Evolutionary conservation across 2,888 invertebrate genomes (phyloP).

Genomic region (Troilus luridus): DNA sequence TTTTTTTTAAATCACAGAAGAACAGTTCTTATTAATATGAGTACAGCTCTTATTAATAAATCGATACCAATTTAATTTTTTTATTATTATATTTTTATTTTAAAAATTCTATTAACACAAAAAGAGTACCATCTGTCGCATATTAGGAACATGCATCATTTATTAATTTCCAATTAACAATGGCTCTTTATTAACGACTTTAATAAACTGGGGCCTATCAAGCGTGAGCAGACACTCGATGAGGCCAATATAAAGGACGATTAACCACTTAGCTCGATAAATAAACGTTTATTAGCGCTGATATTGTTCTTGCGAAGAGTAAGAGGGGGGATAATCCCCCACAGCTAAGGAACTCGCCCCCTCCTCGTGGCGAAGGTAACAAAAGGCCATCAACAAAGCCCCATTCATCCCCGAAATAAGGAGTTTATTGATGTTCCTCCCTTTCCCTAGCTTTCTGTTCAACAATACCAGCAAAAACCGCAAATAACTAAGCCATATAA

Average conservation of each 20-base stretch:
- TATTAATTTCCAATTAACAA: slow-evolving; percentile 3
- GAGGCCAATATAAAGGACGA: background rate
- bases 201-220: slow-evolving; percentile 12
- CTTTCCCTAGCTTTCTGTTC: background rate
- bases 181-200: background rate
- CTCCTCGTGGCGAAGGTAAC: background rate
- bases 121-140: too few species aligned
- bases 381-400: slow-evolving; percentile 8
- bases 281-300: slow-evolving; percentile 28
- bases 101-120: too few species aligned
- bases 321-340: background rate
- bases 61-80: too few species aligned
- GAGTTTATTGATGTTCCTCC: slow-evolving; percentile 19
- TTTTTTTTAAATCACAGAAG: too few species aligned
- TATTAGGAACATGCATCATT: background rate
- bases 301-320: background rate
- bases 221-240: background rate
- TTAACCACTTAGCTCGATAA: slow-evolving; percentile 32
- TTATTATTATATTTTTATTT: too few species aligned
- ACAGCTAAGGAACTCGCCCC: background rate
- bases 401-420: slow-evolving; percentile 13
- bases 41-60: too few species aligned
- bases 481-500: background rate
- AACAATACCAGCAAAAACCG: background rate
- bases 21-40: too few species aligned